These are phyloP conservation scores for Caenorhabditis tropicalis DNA, from an alignment of 1,140 invertebrate genomes.

Conservation along the genomic window DNA sequence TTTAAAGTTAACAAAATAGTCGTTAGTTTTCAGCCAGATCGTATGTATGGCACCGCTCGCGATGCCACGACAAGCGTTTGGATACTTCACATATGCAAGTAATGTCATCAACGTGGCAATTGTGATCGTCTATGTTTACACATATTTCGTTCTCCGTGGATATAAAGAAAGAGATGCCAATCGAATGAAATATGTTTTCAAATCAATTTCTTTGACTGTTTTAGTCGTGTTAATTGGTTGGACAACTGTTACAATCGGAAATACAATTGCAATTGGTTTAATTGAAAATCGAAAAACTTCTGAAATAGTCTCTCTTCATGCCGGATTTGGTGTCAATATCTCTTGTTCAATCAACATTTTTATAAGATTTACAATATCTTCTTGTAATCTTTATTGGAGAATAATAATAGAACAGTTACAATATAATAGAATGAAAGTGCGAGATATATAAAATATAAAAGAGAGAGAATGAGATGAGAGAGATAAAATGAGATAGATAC, in stretches of 20 bases:
- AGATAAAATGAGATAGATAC: no score
- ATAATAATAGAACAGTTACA: no score
- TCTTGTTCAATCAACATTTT: neutral
- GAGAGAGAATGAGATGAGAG: no score
- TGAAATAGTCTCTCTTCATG: neutral
- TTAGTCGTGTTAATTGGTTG: neutral
- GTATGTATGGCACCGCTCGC: neutral
- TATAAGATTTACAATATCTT: no score
- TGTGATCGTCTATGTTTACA: neutral
- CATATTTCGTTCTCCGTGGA: neutral
- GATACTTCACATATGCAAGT: neutral
- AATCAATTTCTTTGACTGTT: neutral
- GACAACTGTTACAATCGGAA: neutral
- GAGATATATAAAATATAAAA: no score
- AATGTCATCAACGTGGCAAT: neutral
- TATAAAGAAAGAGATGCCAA: neutral
- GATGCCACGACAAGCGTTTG: neutral
- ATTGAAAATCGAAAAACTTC: neutral
- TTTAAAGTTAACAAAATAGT: neutral
- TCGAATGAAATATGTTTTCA: constrained; percentile 17
- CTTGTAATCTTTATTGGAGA: no score
- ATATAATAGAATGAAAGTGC: no score
- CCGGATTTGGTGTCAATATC: neutral
- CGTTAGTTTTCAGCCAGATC: neutral
- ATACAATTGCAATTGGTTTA: neutral